Evolutionary conservation across 2,888 invertebrate genomes (phyloP), one percentile per base, ranked within the genome.

Genomic region (Melanargia galathea): DNA sequence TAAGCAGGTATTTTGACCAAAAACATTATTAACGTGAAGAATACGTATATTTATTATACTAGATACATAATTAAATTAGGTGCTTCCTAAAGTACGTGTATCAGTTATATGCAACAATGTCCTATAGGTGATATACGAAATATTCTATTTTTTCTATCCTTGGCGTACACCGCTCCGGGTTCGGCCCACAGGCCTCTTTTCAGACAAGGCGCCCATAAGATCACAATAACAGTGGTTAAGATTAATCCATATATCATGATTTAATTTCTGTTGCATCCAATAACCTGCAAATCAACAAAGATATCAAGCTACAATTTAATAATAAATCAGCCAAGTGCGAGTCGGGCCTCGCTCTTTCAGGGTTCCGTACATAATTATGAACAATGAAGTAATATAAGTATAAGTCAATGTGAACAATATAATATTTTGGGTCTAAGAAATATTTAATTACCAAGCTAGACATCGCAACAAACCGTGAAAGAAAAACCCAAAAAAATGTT

Each of bases 161-260:
- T 80, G 1, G 84, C 86, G 67, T 75, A 84, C 10, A 85, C 82
- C 0, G 80, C 78, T 0, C 77, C 79, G 0, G 75, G 75, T 2
- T 66, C 46, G 0, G 78, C 67, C 72, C 78, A 84, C 13, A 79
- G 6, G 3, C 81, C 84, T 65, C 70, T 70, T 62, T 69, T 77
- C 7, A 87, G 13, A 66, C 87, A 87, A 2, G 87, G 87, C 1
- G 75, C 64, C 87, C 87, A 87, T 71, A 83, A 65, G 0, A 77
- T 55, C 8, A 78, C 0, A 30, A 85, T 30, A 5, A 77, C 49
- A 7, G 73, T 59, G 2, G 70, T 72, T 40, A 87, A 68, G n/a
- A 85, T 2, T 13, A 73, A 4, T n/a, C 73, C 75, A 64, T 70
- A 81, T 43, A 81, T 71, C 83, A 84, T 83, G 48, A 51, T 75